Conservation (phyloP, 1,140 invertebrate genomes). For the Drosophila orena region DNA sequence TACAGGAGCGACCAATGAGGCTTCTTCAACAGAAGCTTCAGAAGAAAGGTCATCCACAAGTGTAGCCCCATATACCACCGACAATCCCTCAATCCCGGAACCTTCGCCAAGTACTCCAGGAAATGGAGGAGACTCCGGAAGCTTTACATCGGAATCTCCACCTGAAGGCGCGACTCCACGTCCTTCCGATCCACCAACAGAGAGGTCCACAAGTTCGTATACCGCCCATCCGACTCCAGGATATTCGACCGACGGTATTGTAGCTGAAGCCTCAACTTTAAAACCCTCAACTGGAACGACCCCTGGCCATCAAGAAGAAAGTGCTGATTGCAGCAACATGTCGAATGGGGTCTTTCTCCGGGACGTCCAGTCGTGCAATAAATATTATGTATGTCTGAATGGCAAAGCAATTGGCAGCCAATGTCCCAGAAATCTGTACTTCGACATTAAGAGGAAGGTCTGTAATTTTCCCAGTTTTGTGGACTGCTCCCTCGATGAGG, state of each 20-base stretch:
- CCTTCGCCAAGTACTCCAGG: neutral
- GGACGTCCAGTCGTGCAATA: slow-evolving; percentile 26
- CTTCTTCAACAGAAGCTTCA: no score
- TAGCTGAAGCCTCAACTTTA: neutral
- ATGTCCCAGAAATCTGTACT: slow-evolving; percentile 49
- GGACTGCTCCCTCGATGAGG: slow-evolving; percentile 28
- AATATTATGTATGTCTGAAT: slow-evolving; percentile 53
- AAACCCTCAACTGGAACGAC: neutral
- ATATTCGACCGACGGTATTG: neutral
- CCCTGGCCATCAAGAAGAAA: neutral
- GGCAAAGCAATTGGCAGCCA: slow-evolving; percentile 19
- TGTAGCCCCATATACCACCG: neutral
- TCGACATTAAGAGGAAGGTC: slow-evolving; percentile 56
- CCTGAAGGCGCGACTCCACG: neutral
- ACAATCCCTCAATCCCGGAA: neutral
- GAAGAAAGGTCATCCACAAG: neutral
- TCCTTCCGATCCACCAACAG: neutral
- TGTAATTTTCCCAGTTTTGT: slow-evolving; percentile 60
- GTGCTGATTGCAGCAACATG: slow-evolving; percentile 3
- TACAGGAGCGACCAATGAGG: neutral
- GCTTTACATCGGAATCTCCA: neutral
- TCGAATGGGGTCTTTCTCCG: slow-evolving; percentile 47
- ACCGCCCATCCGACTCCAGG: neutral
- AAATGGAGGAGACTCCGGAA: neutral
- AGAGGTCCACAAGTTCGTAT: neutral